Evolutionary conservation across 2,888 invertebrate species (phyloP).

Genomic region (Lithophane ornitopus): DNA sequence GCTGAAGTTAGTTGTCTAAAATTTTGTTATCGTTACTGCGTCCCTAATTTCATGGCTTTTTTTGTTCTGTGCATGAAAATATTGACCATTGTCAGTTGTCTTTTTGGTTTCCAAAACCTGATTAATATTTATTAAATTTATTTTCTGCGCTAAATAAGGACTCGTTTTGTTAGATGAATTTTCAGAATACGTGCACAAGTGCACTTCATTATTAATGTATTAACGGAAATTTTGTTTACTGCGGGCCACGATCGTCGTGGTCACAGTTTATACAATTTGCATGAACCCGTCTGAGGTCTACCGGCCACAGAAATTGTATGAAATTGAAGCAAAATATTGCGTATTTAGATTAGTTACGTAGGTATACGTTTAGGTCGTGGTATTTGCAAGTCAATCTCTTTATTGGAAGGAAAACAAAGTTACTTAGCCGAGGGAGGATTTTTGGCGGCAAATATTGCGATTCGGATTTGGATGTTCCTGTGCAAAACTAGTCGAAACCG

Average conservation of each 20-base stretch:
- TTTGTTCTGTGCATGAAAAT: not conserved
- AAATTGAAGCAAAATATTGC: slow-evolving; percentile 55
- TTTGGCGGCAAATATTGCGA: not conserved
- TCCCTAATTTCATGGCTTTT: not conserved
- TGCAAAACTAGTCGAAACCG: not conserved
- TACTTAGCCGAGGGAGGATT: not conserved
- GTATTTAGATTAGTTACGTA: slow-evolving; percentile 25
- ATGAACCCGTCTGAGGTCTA: slow-evolving; percentile 40
- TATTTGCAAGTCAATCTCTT: slow-evolving; percentile 50
- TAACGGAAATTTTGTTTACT: slow-evolving; percentile 39
- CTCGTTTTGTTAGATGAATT: not conserved
- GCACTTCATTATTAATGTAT: slow-evolving; percentile 41
- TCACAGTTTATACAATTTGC: slow-evolving; percentile 51
- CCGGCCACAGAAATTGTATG: slow-evolving; percentile 30
- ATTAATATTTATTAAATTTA: not conserved
- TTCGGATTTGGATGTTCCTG: not conserved
- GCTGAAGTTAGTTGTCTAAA: not conserved
- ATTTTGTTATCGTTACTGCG: not conserved
- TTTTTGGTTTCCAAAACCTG: not conserved
- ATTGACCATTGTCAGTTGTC: not conserved
- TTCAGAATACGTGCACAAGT: slow-evolving; percentile 48
- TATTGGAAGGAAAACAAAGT: slow-evolving; percentile 35
- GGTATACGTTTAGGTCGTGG: not conserved
- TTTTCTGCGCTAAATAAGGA: not conserved
- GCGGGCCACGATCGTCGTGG: slow-evolving; percentile 24